Base-by-base conservation (phyloP, 1,140 invertebrate genomes). In the Portunus trituberculatus region DNA sequence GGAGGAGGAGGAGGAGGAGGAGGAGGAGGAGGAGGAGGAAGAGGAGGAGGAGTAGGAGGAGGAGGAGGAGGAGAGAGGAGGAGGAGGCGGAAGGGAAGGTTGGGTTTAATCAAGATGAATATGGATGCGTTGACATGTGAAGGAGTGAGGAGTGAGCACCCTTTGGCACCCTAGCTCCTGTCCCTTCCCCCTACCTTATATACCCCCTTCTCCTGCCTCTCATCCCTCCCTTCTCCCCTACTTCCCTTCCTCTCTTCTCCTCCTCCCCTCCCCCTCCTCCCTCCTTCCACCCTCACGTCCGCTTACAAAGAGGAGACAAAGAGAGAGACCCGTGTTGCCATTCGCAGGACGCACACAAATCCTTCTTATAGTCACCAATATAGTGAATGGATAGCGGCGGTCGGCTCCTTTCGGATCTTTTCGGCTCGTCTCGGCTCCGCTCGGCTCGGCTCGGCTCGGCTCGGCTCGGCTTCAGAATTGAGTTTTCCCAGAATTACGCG, bases 1-100 rank as follows among this genome's bases (percentile, higher is more conserved):
- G 83, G 83, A 32, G 10, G 0, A 84, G 20, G 31, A 32, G 83
- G n/a, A 28, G 83, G 83, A 84, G 20, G 83, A 84, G 83, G 83
- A 84, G 82, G 83, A 84, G 20, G 83, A 84, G 83, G 20, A 84
- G 83, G 83, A 84, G 83, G 83, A 84, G 83, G 83, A 84, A 25
- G 83, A 84, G 83, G 3, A 84, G 83, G 20, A 84, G 39, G 39
- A 48, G 39, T 6, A 46, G 46, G 52, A 59, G 1, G 0, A 59
- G 12, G 39, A 90, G 39, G 39, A 46, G 46, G 2, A 59, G 1
- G 8, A 76, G 67, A n/a, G 2, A 59, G 1, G 8, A 76, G 67
- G 67, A 25, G n/a, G 67, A 76, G 67, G n/a, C 12, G 20, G 67
- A 25, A 76, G 67, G 67, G 12, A n/a, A 76, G n/a, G n/a, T 76